Evolutionary conservation across 1,140 invertebrate genomes (phyloP), one percentile per base, ranked within the genome.

Genomic region (Drosophila tristis): DNA sequence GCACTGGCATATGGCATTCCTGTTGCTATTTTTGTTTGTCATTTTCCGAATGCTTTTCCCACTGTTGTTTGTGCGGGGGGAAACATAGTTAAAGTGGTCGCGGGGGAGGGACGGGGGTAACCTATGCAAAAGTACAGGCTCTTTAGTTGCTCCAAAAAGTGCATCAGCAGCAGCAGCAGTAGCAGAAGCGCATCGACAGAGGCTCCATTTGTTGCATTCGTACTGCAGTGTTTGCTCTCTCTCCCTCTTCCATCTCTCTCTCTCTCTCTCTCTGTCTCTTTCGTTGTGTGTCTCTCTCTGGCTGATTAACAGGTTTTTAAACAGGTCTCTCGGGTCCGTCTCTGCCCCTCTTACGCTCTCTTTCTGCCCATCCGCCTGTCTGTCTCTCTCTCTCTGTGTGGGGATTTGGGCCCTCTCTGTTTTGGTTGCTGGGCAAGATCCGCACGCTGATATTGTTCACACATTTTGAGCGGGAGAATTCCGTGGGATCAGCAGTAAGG

Each of bases 401-500:
- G 35, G 9, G 35, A 49, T 43, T 42, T 7, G 35, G 4, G 35
- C 51, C 45, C 35, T 57, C 51, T 53, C 73, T 74, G 68, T 72
- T 74, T 73, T 78, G 67, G 80, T 65, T 85, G 80, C 57, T 65
- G 78, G 67, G 79, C 75, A 68, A 87, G 84, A 87, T 86, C 82
- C 77, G 74, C 66, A 74, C 82, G 74, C 82, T 71, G 82, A 86
- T 86, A 82, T 86, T 87, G 82, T 86, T 86, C 82, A 86, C 82
- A 86, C 82, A 86, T 86, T 89, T 75, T 77, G 78, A 78, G 68
- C 60, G 68, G 82, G 35, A 39, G 35, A 39, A 71, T 85, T 68
- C 66, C 15, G 35, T 43, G 49, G 79, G 73, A 59, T 71, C 23
- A 39, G 50, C 63, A 53, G 64, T 73, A 11, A 11, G 79, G 73